Evolutionary conservation across 2,888 invertebrate species (phyloP).

Genomic region (Meloe dianella): DNA sequence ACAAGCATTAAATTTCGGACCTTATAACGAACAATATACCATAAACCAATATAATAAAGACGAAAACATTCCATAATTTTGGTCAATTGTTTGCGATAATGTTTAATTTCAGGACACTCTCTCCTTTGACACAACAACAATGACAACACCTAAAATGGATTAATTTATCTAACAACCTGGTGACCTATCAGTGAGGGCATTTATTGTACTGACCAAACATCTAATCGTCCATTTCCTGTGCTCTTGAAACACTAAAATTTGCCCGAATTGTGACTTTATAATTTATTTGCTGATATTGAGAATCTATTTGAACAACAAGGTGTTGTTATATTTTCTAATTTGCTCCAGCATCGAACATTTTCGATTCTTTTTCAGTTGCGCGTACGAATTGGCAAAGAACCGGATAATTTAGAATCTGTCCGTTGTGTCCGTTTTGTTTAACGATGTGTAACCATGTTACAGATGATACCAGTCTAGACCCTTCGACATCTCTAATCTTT

Average conservation of each 20-base stretch:
- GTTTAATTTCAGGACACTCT: conserved; percentile 44
- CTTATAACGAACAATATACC: conserved; percentile 24
- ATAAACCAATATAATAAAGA: conserved; percentile 23
- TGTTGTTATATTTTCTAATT: not conserved
- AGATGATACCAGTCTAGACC: conserved; percentile 12
- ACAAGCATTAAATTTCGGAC: conserved; percentile 19
- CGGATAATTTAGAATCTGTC: conserved; percentile 9
- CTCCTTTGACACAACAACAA: conserved; percentile 39
- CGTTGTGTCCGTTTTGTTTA: conserved; percentile 11
- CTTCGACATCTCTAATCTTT: conserved; percentile 9
- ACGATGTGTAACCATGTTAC: conserved; percentile 12
- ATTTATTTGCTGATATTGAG: not conserved
- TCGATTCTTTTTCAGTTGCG: not conserved
- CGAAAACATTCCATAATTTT: conserved; percentile 33
- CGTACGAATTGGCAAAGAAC: not conserved
- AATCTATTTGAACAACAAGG: not conserved
- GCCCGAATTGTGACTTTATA: not conserved
- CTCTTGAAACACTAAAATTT: not conserved
- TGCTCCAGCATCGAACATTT: not conserved
- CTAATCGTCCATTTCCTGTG: conserved; percentile 38
- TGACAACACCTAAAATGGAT: conserved; percentile 32
- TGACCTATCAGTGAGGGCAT: conserved; percentile 34
- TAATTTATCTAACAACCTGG: conserved; percentile 42
- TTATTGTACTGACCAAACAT: conserved; percentile 36
- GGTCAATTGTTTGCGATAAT: conserved; percentile 40